Evolutionary conservation across 2,113 vertebrate species (phyloP).

Genomic region (Terrapene triunguis): DNA sequence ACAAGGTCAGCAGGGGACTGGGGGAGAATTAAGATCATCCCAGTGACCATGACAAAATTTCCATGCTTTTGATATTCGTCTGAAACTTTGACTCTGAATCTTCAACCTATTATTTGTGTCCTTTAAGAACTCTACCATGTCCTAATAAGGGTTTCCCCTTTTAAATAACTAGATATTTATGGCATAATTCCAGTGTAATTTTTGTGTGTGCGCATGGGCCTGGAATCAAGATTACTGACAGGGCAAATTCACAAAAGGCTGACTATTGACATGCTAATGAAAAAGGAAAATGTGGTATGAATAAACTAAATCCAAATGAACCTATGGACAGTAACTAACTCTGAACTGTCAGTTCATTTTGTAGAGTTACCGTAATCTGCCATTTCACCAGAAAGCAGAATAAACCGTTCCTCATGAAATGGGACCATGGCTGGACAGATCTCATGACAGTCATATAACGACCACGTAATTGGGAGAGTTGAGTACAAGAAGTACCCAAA

Average conservation of each 20-base stretch:
- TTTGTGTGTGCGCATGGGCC: neutral
- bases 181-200: neutral
- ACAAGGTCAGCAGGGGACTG: no score
- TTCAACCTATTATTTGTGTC: neutral
- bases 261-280: neutral
- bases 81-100: neutral
- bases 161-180: neutral
- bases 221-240: neutral
- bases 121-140: neutral
- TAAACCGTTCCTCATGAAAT: neutral
- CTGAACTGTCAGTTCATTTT: neutral
- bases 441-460: neutral
- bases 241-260: neutral
- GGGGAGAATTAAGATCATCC: no score
- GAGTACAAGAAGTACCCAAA: neutral
- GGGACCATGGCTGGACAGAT: neutral
- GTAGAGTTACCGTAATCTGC: neutral
- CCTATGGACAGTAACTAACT: neutral
- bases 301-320: neutral
- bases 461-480: neutral
- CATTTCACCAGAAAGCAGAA: neutral
- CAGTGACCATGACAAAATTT: no score
- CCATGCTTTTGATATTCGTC: neutral
- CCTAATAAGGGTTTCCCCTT: neutral
- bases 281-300: neutral